A percentile compares a stretch with the other conserved stretches of the same genome.
Conservation (phyloP, 2,113 vertebrate species). For the Grantiella picta region DNA sequence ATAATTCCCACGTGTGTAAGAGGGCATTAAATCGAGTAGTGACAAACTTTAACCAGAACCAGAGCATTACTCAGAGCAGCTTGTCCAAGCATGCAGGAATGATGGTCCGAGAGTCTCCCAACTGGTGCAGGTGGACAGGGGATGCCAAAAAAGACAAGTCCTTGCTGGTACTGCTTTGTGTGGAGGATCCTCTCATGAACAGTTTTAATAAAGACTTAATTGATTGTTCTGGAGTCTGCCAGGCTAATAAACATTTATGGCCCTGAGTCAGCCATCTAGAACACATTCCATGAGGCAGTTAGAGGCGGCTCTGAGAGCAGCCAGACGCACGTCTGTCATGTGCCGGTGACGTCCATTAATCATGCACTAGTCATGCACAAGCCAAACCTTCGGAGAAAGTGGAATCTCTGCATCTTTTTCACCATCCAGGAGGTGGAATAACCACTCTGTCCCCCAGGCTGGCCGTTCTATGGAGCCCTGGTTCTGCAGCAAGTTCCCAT, state of each 20-base stretch:
- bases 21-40: background rate
- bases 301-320: background rate
- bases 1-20: background rate
- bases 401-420: background rate
- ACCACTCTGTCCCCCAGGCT: background rate
- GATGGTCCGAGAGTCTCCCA: background rate
- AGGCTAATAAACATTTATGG: slow-evolving; percentile 20
- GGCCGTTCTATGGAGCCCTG: background rate
- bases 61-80: background rate
- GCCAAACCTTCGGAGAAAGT: background rate
- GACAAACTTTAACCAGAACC: slow-evolving; percentile 31
- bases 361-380: background rate
- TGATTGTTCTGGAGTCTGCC: slow-evolving; percentile 26
- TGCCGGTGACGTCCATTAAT: background rate
- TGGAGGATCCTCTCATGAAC: background rate
- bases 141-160: background rate
- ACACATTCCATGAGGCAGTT: slow-evolving; percentile 1
- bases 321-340: background rate
- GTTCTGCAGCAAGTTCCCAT: background rate
- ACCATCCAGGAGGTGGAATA: background rate
- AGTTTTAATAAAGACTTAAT: slow-evolving; percentile 35
- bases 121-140: background rate
- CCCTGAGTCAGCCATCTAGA: slow-evolving; percentile 29
- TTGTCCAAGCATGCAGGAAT: background rate
- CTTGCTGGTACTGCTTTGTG: background rate